Evolutionary conservation across 1,140 invertebrate genomes (phyloP).

Genomic region (Drosophila ambigua): DNA sequence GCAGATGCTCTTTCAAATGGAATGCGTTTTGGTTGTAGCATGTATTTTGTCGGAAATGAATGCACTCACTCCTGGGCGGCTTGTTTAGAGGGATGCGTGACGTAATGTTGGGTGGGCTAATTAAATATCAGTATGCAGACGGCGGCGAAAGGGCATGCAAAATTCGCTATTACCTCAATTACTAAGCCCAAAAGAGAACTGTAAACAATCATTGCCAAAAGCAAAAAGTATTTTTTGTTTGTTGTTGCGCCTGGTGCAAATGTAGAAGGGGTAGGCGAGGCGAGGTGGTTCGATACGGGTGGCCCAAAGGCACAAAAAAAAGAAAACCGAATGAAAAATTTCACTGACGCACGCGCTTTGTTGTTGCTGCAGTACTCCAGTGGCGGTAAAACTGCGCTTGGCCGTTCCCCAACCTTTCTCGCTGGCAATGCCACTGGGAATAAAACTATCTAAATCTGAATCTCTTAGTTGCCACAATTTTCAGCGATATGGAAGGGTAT

Average conservation of each 20-base stretch:
- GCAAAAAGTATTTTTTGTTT: conserved; percentile 35
- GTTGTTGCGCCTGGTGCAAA: conserved; percentile 33
- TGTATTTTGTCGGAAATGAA: neutral
- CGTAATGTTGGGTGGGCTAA: conserved; percentile 1
- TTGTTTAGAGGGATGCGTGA: conserved; percentile 27
- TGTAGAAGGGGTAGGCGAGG: conserved; percentile 31
- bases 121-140: no score
- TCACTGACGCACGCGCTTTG: conserved; percentile 72
- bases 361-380: conserved; percentile 10
- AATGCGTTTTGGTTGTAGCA: neutral
- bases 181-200: conserved; percentile 21
- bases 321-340: conserved; percentile 51
- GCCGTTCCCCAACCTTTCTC: no score
- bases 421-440: neutral
- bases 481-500: no score
- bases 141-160: no score
- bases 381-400: conserved; percentile 48
- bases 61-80: neutral
- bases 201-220: conserved; percentile 45
- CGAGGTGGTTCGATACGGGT: conserved; percentile 49
- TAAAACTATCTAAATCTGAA: no score
- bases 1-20: conserved; percentile 38
- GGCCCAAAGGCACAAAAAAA: conserved; percentile 39
- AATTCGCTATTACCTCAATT: no score
- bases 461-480: neutral